Base-by-base conservation (phyloP, 1,140 invertebrate species). In the Eubasilissa regina region DNA sequence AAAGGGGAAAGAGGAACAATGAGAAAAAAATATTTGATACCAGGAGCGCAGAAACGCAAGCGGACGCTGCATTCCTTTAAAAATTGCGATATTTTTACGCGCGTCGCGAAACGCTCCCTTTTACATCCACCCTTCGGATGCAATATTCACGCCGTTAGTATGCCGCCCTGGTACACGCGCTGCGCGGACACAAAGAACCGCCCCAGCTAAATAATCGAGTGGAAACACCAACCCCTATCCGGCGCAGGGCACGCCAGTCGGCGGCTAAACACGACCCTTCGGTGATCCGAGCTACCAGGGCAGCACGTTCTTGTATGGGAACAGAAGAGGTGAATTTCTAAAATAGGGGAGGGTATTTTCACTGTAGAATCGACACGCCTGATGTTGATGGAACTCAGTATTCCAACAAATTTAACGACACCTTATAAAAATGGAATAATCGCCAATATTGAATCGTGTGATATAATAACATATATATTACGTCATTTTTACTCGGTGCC, bases 1-100 rank as follows among this genome's bases (percentile, higher is more conserved):
- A 74, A 48, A 53, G 78, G 73, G 73, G 58, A 60, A 78, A 56
- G 60, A 75, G 66, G 68, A 56, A 79, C 80, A 81, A 81, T 81
- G 51, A 58, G 47, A 77, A 82, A 82, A 82, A 82, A 79, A 82
- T 79, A 79, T 58, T 79, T 77, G 4, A 13, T 53, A 75, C 53
- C 78, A 79, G 78, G 78, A 66, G 72, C 72, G 44, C 78, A 79
- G 72, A 79, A 19, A 17, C 1, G 11, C 21, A n/a, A n/a, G 55
- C 21, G 21, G 44, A 55, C 25, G 70, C 66, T 56, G n/a, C 12
- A 60, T 19, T 19, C 48, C 7, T 74, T 43, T 76, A 56, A 62
- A 76, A 76, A 76, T 76, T 3, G 48, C 70, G 43, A 17, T 17
- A 74, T 47, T 70, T 70, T 70, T 70, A 74, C 70, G 47, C 48